A percentile compares a stretch with the other conserved stretches of the same genome.
Evolutionary conservation across 2,113 vertebrate genomes (phyloP).

Genomic region (Tringa solitaria): DNA sequence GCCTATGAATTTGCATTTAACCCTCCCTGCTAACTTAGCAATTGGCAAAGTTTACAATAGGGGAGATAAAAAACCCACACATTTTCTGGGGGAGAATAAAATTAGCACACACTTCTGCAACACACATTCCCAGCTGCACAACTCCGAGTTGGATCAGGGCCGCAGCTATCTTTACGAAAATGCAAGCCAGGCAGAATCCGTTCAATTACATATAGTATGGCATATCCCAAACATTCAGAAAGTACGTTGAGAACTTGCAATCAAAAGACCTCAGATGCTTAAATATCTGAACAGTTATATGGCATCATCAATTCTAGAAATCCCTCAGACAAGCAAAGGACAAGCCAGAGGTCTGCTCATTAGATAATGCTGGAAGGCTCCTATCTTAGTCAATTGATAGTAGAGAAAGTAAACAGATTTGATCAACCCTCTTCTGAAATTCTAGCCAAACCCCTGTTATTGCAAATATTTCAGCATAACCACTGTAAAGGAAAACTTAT

Average conservation of each 20-base stretch:
- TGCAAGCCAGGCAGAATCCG: neutral
- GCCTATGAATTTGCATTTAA: neutral
- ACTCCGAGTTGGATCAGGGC: neutral
- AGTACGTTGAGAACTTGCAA: neutral
- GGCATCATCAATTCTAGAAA: neutral
- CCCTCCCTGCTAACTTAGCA: neutral
- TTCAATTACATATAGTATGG: neutral
- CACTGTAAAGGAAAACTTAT: neutral
- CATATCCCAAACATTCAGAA: neutral
- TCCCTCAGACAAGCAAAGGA: neutral
- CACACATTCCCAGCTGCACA: neutral
- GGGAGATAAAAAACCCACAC: neutral
- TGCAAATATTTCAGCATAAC: neutral
- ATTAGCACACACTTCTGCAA: neutral
- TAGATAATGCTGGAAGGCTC: neutral
- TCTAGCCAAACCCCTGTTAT: neutral
- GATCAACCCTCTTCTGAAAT: neutral
- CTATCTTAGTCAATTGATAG: neutral
- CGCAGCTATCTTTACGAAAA: neutral
- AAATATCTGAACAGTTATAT: neutral
- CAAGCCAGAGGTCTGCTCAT: neutral
- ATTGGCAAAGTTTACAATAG: neutral
- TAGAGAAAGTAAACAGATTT: neutral
- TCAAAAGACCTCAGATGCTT: neutral
- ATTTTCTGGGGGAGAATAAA: neutral